These are phyloP conservation scores for Myotis vivesi DNA, from an alignment of 2,797 vertebrate genomes.

Conservation along the genomic window DNA sequence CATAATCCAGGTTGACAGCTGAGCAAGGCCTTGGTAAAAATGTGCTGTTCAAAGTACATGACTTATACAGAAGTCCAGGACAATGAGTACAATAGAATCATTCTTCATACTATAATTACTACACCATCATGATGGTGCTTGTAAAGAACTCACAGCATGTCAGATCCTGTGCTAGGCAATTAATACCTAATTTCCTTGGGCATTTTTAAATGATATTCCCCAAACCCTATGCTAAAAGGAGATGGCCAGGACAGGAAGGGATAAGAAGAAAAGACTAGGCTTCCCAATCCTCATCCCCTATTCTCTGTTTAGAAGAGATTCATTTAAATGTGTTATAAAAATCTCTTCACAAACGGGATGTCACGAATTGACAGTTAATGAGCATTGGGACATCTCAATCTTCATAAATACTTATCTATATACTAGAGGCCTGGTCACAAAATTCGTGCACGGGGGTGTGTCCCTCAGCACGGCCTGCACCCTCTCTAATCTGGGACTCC, in stretches of 20 bases:
- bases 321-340: not conserved
- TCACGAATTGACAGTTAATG: conserved; percentile 4
- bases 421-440: too few relatives aligned
- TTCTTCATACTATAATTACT: not conserved
- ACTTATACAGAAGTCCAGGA: not conserved
- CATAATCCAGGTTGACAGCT: not conserved
- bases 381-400: not conserved
- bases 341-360: not conserved
- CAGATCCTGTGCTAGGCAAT: not conserved
- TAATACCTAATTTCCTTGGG: not conserved
- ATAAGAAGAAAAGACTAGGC: accelerated
- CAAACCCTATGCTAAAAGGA: not conserved
- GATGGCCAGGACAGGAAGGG: not conserved
- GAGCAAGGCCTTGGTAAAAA: not conserved
- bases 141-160: not conserved
- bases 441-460: too few relatives aligned
- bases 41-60: not conserved
- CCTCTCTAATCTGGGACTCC: too few relatives aligned
- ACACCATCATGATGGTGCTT: not conserved
- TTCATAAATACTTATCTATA: not conserved
- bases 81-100: not conserved
- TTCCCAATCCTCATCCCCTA: too few relatives aligned
- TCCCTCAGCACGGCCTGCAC: too few relatives aligned
- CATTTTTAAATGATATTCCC: not conserved
- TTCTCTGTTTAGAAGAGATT: not conserved